A percentile compares a stretch with the other conserved stretches of the same genome.
Evolutionary conservation across 1,140 invertebrate genomes (phyloP).

Genomic region (Bombus consobrinus): DNA sequence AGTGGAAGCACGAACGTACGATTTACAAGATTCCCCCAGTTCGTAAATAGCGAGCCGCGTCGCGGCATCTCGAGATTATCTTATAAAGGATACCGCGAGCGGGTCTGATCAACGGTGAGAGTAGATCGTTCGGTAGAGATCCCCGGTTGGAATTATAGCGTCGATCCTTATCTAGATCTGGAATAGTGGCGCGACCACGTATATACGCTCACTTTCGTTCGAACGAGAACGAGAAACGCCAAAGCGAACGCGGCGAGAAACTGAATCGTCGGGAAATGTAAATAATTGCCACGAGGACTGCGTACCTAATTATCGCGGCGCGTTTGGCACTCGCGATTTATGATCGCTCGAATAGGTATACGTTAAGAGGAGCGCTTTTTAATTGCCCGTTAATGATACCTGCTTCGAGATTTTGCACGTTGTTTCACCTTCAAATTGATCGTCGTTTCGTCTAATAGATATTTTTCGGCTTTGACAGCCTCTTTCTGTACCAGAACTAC

Average conservation of each 20-base stretch:
- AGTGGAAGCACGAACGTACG: constrained; percentile 38
- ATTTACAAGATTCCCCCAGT: constrained; percentile 49
- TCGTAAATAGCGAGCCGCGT: constrained; percentile 48
- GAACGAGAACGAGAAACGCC: neutral
- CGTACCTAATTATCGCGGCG: constrained; percentile 49
- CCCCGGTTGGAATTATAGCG: constrained; percentile 58
- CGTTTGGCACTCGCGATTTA: constrained; percentile 35
- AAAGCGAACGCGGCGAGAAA: constrained; percentile 8
- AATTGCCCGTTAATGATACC: constrained; percentile 31
- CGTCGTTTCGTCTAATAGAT: too few relatives aligned
- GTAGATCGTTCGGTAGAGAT: constrained; percentile 53
- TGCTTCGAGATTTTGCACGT: neutral
- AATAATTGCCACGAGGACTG: constrained; percentile 47
- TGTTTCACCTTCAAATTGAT: neutral
- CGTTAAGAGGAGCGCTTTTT: neutral
- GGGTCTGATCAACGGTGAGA: constrained; percentile 50
- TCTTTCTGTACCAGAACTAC: accelerated
- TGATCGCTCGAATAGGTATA: neutral
- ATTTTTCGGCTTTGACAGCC: too few relatives aligned
- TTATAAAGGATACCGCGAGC: constrained; percentile 48
- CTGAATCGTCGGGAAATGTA: constrained; percentile 43
- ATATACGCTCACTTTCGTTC: constrained; percentile 56
- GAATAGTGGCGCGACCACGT: constrained; percentile 35
- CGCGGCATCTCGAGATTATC: constrained; percentile 49
- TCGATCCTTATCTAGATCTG: constrained; percentile 58